Evolutionary conservation across 2,797 vertebrate species (phyloP), one percentile per base, ranked within the genome.

Genomic region (Sebastolobus altivelis): DNA sequence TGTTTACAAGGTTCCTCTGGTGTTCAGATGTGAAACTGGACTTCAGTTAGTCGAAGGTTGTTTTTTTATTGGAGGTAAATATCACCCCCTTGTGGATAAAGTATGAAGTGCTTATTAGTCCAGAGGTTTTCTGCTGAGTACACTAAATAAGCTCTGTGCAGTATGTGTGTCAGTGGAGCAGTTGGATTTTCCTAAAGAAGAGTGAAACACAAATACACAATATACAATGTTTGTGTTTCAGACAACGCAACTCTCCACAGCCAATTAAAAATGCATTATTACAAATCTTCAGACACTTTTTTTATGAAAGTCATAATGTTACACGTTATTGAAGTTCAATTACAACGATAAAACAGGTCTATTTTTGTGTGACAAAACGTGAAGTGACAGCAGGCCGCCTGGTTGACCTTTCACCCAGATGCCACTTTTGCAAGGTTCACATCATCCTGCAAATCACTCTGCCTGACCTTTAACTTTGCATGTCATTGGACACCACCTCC

Each of bases 31-130:
- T 46, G 2, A 74, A 66, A 11, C 22, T 20, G 18, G 8, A 29
- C 29, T 63, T 27, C 3, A 25, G 11, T 59, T 10, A 3, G 31
- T 55, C 5, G 7, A 2, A 9, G 2, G 16, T 52, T 20, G 5
- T 65, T 67, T 43, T 43, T 25, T 49, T 61, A 25, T 43, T 16
- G 20, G 12, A 69, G 72, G 63, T 72, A 68, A 63, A 80, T 68
- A 62, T 29, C 33, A n/a, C 90, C 89, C 78, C 35, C 93, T 84
- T 80, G 90, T 94, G 94, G 89, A 49, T 4, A 33, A 14, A 6
- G 2, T 5, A 11, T 25, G 8, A 75, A 73, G 16, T 74, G 33
- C 6, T 8, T n/a, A 5, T 22, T 16, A 31, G 16, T 59, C 1
- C 20, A 29, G 7, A 31, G 5, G 2, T 7, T 55, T 81, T 69